phyloP scores from a whole-genome alignment of 2,797 vertebrate genomes.

The Paedocypris micromegethes region DNA sequence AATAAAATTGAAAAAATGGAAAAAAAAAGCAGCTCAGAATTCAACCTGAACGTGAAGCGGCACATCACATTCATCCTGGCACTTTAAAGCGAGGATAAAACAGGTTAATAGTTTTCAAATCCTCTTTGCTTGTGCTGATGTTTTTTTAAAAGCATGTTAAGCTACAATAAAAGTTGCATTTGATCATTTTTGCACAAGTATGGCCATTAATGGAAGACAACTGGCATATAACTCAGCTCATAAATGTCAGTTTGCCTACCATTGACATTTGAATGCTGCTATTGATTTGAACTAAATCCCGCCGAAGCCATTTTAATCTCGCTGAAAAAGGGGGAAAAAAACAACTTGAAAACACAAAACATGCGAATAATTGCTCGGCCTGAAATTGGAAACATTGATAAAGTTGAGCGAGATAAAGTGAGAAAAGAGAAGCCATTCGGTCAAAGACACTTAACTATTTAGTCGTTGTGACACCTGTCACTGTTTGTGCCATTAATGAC shows the following conservation, averaged over 20 bases:
- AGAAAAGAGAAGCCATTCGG: not conserved
- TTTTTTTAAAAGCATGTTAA: conserved; percentile 19
- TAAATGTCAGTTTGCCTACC: conserved; percentile 28
- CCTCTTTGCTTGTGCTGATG: not conserved
- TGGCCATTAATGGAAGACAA: conserved; percentile 30
- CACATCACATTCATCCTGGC: no score
- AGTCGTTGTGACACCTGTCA: not conserved
- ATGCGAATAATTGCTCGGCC: no score
- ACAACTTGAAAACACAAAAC: conserved; percentile 5
- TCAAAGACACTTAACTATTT: not conserved
- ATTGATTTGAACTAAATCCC: conserved; percentile 15
- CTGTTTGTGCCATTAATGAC: not conserved
- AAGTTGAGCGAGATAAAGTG: not conserved
- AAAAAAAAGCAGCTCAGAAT: not conserved
- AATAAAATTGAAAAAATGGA: no score
- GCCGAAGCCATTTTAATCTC: conserved; percentile 17
- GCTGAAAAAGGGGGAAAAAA: not conserved
- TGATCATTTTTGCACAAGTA: conserved; percentile 7
- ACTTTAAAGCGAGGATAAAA: conserved; percentile 1
- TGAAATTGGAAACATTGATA: not conserved
- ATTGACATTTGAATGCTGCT: conserved; percentile 33
- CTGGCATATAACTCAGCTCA: not conserved
- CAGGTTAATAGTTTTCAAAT: conserved; percentile 1
- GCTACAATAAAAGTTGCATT: conserved; percentile 4
- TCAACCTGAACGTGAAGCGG: not conserved